Conservation (phyloP, 2,113 vertebrate species). For the Cyprinus carpio region DNA sequence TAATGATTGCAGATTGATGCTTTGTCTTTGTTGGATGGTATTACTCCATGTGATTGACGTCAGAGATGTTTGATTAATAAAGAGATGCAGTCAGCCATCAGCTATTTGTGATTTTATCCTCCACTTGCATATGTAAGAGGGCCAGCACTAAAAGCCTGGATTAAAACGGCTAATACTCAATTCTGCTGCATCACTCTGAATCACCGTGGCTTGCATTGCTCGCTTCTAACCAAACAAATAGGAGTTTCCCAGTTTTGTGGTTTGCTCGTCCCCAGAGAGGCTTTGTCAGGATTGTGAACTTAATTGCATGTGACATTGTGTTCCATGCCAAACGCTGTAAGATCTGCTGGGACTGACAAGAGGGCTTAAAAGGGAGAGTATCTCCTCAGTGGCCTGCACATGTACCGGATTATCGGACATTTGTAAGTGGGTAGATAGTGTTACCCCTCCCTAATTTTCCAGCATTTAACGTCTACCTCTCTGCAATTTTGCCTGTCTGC, state of each 20-base stretch:
- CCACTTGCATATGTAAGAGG: constrained; percentile 20
- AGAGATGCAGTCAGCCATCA: constrained; percentile 27
- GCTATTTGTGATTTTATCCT: constrained; percentile 26
- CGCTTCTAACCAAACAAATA: constrained; percentile 49
- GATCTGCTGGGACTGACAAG: constrained; percentile 35
- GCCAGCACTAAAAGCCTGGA: constrained; percentile 52
- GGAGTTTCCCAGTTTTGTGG: constrained; percentile 50
- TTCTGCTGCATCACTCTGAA: constrained; percentile 59
- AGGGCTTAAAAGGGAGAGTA: constrained; percentile 44
- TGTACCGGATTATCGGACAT: constrained; percentile 60
- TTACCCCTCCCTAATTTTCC: constrained; percentile 66
- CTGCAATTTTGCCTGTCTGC: constrained; percentile 47
- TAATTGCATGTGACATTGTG: constrained; percentile 48
- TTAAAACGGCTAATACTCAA: constrained; percentile 63
- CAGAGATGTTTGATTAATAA: constrained; percentile 42
- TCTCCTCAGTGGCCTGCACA: constrained; percentile 54
- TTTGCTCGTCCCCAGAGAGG: constrained; percentile 38
- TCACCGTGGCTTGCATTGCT: constrained; percentile 54
- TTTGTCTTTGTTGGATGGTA: constrained; percentile 6
- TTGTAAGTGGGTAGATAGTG: constrained; percentile 56
- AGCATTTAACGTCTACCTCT: constrained; percentile 49
- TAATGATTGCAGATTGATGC: constrained; percentile 24
- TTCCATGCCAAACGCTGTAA: constrained; percentile 33
- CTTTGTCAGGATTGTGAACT: constrained; percentile 22
- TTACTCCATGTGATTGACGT: constrained; percentile 17